Conservation (phyloP, 2,113 vertebrate species). For the Rhadina sibilatrix region DNA sequence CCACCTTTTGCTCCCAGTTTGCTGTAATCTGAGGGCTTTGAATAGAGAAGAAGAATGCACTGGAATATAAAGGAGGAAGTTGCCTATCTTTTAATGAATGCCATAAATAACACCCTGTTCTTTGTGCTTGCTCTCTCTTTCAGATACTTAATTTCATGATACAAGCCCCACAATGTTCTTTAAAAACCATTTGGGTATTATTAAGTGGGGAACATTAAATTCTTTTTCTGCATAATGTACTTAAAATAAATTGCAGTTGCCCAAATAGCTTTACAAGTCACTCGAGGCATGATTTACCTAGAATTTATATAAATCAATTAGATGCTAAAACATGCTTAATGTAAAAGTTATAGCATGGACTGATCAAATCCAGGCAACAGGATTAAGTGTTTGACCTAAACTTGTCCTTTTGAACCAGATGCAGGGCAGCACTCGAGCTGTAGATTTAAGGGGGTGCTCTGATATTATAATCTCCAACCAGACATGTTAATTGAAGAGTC, state of each 20-base stretch:
- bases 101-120: not conserved
- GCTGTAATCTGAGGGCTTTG: not conserved
- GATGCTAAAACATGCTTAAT: not conserved
- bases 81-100: not conserved
- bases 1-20: not conserved
- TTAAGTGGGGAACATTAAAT: slow-evolving; percentile 25
- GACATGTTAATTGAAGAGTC: not conserved
- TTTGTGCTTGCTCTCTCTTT: not conserved
- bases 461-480: not conserved
- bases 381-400: slow-evolving; percentile 42
- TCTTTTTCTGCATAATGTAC: not conserved
- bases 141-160: not conserved
- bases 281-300: slow-evolving; percentile 19
- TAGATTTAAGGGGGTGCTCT: not conserved
- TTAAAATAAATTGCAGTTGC: slow-evolving; percentile 5
- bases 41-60: not conserved
- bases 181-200: slow-evolving; percentile 47
- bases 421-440: not conserved
- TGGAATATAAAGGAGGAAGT: not conserved
- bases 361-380: slow-evolving; percentile 4
- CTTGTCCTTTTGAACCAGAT: slow-evolving; percentile 28
- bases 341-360: not conserved
- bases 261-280: slow-evolving; percentile 33
- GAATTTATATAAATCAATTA: slow-evolving; percentile 35
- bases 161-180: not conserved